These are phyloP conservation scores for Xestia sexstrigata DNA, from an alignment of 2,888 invertebrate genomes.

Conservation along the genomic window DNA sequence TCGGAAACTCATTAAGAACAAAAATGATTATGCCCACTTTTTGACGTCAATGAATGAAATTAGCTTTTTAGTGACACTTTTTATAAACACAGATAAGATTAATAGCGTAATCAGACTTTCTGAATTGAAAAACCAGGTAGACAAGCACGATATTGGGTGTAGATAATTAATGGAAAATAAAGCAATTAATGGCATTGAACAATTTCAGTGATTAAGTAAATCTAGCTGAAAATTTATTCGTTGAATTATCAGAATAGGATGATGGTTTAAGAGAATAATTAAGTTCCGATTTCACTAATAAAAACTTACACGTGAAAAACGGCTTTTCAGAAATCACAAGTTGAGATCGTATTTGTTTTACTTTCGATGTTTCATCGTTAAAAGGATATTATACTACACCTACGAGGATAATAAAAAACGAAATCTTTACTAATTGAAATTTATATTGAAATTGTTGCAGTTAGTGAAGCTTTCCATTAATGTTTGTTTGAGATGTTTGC, in stretches of 20 bases:
- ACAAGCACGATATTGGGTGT: background rate
- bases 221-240: background rate
- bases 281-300: background rate
- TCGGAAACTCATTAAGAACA: background rate
- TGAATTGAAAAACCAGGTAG: background rate
- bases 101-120: slow-evolving; percentile 2
- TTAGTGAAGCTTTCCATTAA: too few species aligned
- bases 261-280: background rate
- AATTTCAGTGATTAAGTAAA: background rate
- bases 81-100: background rate
- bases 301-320: slow-evolving; percentile 6
- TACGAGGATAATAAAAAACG: too few species aligned
- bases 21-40: background rate
- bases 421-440: too few species aligned
- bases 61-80: slow-evolving; percentile 12
- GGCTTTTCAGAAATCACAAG: background rate
- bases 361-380: background rate
- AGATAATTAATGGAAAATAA: slow-evolving; percentile 14
- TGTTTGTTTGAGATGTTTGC: too few species aligned
- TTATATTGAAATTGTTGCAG: too few species aligned
- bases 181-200: background rate
- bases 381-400: too few species aligned
- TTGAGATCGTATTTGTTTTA: background rate
- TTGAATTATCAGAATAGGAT: background rate
- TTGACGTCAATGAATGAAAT: background rate